Percentiles rank a stretch among this genome's conserved stretches.
Conservation (phyloP, 2,888 invertebrate genomes). For the Drosophila leonis region DNA sequence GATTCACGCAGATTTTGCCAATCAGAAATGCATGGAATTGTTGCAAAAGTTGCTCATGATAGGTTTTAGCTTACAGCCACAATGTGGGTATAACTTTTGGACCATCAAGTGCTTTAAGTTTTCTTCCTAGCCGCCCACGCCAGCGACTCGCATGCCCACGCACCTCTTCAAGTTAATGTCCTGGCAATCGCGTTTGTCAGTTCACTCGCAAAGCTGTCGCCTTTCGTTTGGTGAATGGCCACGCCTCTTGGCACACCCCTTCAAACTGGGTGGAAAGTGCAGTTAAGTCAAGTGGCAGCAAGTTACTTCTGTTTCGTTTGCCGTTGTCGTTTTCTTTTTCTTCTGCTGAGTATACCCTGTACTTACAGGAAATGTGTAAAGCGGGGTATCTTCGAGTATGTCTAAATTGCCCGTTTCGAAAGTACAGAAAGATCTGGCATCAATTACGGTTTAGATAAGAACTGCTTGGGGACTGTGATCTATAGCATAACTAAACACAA, state of each 20-base stretch:
- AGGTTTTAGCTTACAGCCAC: constrained; percentile 23
- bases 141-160: background rate
- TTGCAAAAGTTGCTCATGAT: constrained; percentile 38
- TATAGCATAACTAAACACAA: background rate
- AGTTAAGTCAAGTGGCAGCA: constrained; percentile 76
- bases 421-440: background rate
- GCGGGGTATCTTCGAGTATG: background rate
- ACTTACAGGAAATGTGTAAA: background rate
- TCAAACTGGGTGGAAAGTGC: constrained; percentile 51
- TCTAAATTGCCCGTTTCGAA: no score
- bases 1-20: constrained; percentile 47
- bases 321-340: constrained; percentile 22
- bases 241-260: constrained; percentile 8
- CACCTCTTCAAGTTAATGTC: constrained; percentile 48
- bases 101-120: constrained; percentile 46
- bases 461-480: background rate
- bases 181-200: constrained; percentile 52
- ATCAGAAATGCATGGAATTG: constrained; percentile 64
- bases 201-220: constrained; percentile 52
- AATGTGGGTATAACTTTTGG: constrained; percentile 34
- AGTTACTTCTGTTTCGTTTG: constrained; percentile 60
- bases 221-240: constrained; percentile 45
- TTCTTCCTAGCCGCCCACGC: constrained; percentile 10
- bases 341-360: constrained; percentile 1
- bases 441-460: background rate